These are phyloP conservation scores for Teleopsis dalmanni DNA, from an alignment of 1,140 invertebrate species.

Conservation along the genomic window DNA sequence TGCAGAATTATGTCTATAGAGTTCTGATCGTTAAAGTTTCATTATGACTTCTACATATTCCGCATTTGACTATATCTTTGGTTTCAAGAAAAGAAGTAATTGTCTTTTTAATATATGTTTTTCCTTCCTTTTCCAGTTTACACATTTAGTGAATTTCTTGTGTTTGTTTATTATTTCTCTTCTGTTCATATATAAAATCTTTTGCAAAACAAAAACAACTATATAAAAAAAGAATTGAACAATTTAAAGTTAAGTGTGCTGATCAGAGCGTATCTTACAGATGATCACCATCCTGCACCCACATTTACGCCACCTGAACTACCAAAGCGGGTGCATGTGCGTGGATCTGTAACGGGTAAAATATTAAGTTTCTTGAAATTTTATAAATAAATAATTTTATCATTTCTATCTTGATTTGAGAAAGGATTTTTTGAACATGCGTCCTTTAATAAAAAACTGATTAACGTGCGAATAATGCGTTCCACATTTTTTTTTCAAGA, in stretches of 20 bases:
- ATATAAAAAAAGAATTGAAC: conserved; percentile 15
- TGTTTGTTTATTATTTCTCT: too few species aligned
- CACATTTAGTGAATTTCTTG: too few species aligned
- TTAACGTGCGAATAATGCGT: too few species aligned
- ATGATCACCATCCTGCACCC: conserved; percentile 88
- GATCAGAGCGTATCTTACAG: conserved; percentile 59
- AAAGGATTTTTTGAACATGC: conserved; percentile 12
- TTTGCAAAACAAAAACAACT: conserved; percentile 13
- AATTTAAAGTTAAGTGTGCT: conserved; percentile 16
- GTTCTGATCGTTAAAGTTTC: too few species aligned
- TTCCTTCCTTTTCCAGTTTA: too few species aligned
- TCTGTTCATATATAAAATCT: too few species aligned
- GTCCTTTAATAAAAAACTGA: too few species aligned
- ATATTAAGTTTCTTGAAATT: conserved; percentile 7
- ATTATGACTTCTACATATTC: too few species aligned
- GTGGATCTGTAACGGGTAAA: conserved; percentile 65
- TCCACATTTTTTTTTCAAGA: not conserved
- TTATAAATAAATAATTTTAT: not conserved
- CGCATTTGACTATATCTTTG: too few species aligned
- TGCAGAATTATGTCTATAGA: too few species aligned
- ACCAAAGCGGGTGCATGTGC: conserved; percentile 91
- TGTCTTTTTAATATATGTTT: too few species aligned
- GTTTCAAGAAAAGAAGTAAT: too few species aligned
- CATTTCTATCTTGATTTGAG: not conserved
- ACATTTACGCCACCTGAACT: conserved; percentile 94